Conservation (phyloP, 2,113 vertebrate species). For the Sinocyclocheilus anophthalmus region DNA sequence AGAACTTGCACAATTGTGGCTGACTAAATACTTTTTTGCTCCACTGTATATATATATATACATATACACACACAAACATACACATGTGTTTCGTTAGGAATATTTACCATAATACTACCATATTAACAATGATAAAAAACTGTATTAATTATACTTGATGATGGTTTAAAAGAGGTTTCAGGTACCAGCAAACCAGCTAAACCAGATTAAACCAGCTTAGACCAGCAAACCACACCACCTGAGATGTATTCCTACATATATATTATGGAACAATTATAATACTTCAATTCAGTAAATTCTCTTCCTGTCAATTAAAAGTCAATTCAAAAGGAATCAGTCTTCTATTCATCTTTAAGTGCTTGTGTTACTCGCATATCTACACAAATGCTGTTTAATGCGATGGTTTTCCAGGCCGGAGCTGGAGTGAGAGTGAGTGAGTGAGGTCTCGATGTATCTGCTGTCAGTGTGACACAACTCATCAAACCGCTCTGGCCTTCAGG, state of each 20-base stretch:
- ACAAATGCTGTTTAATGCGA: neutral
- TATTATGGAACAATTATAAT: neutral
- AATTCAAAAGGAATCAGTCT: neutral
- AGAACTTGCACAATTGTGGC: too few relatives aligned
- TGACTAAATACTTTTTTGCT: too few relatives aligned
- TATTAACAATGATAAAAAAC: too few relatives aligned
- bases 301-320: neutral
- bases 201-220: too few relatives aligned
- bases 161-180: too few relatives aligned
- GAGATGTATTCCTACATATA: neutral
- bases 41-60: too few relatives aligned
- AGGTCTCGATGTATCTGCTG: neutral
- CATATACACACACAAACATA: too few relatives aligned
- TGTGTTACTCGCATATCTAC: neutral
- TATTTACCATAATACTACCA: too few relatives aligned
- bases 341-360: neutral
- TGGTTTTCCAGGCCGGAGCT: neutral
- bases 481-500: neutral
- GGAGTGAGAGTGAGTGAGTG: neutral
- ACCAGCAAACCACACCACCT: too few relatives aligned
- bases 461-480: conserved; percentile 19
- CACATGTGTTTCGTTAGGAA: too few relatives aligned
- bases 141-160: too few relatives aligned
- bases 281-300: neutral
- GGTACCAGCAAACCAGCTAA: too few relatives aligned